Conservation (phyloP, 2,797 vertebrate genomes). For the Columba guinea region DNA sequence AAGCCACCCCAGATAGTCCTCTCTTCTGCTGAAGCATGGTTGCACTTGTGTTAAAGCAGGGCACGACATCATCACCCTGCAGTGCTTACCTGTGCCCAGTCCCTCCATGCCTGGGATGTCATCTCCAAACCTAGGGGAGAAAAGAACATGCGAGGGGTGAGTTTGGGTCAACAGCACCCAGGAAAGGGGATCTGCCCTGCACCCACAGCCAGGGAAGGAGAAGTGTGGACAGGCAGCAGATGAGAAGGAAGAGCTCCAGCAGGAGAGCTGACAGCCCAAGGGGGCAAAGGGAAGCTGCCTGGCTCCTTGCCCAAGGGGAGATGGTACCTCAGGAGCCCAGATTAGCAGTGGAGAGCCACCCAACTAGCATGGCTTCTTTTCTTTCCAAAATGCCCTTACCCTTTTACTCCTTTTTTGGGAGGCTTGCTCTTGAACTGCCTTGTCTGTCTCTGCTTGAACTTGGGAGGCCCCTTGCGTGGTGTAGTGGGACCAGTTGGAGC, state of each 20-base stretch:
- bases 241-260: neutral
- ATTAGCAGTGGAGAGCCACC: neutral
- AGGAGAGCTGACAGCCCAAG: neutral
- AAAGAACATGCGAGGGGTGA: neutral
- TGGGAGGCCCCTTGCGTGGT: conserved; percentile 82
- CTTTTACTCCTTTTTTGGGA: conserved; percentile 82
- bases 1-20: neutral
- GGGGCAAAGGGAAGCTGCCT: neutral
- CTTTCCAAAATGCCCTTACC: conserved; percentile 63
- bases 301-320: neutral
- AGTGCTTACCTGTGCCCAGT: conserved; percentile 82
- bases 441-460: conserved; percentile 85
- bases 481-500: conserved; percentile 69
- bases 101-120: conserved; percentile 99
- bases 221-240: neutral
- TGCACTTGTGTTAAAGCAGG: neutral
- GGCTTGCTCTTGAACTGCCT: conserved; percentile 88
- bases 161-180: neutral
- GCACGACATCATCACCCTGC: neutral
- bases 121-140: conserved; percentile 87
- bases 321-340: neutral
- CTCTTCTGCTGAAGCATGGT: neutral
- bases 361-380: neutral
- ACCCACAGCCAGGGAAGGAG: neutral
- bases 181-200: neutral